Evolutionary conservation across 92 coral and sea anemone genomes (phyloP).

Genomic region (Isaurus tuberculatus): DNA sequence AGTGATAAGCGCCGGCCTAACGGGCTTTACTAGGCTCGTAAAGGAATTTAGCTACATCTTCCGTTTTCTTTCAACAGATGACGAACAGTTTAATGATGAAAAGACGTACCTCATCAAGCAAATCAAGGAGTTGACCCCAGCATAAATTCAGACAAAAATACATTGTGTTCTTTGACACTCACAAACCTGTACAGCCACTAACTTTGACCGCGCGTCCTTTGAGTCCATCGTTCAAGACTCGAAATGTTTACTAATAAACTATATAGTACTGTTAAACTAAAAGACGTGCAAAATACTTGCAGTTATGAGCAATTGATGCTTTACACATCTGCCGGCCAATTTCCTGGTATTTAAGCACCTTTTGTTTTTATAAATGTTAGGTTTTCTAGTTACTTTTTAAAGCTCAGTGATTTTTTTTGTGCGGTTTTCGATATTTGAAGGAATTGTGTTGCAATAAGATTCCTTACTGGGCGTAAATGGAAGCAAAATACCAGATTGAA

Average conservation of each 20-base stretch:
- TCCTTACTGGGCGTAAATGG: too few relatives aligned
- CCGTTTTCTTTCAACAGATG: constrained; percentile 78
- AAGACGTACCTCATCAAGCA: constrained; percentile 95
- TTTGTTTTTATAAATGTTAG: not conserved
- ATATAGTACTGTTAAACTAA: not conserved
- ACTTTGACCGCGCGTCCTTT: not conserved
- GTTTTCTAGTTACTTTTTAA: too few relatives aligned
- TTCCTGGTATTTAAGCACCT: not conserved
- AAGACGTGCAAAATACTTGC: too few relatives aligned
- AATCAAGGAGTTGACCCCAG: constrained; percentile 82
- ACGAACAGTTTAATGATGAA: constrained; percentile 98
- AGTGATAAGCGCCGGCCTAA: too few relatives aligned
- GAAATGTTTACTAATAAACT: not conserved
- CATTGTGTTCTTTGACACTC: not conserved
- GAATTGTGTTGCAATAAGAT: too few relatives aligned
- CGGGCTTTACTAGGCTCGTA: too few relatives aligned
- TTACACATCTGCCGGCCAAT: not conserved
- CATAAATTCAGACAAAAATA: not conserved
- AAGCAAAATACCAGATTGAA: too few relatives aligned
- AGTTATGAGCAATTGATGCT: not conserved
- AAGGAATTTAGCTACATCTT: too few relatives aligned
- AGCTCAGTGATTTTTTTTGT: too few relatives aligned
- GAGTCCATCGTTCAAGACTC: not conserved
- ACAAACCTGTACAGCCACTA: not conserved
- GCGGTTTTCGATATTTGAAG: too few relatives aligned